Evolutionary conservation across 64 coral and sea anemone species (phyloP).

Genomic region (Stylophora pistillata): DNA sequence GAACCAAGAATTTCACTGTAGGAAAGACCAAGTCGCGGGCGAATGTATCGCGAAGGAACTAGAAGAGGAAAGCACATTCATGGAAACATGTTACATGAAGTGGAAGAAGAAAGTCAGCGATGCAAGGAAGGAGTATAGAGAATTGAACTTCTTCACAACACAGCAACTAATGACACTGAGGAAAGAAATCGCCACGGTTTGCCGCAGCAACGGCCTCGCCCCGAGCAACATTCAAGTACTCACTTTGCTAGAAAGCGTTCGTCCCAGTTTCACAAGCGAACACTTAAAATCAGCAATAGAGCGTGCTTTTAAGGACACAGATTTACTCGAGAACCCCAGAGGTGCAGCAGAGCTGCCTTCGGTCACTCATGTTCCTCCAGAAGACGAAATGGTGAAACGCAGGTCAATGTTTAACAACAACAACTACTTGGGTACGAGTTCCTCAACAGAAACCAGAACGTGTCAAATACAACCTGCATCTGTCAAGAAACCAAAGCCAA

Average conservation of each 20-base stretch:
- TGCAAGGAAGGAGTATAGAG: constrained; percentile 26
- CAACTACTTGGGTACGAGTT: not conserved
- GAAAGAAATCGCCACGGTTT: constrained; percentile 39
- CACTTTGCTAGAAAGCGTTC: constrained; percentile 58
- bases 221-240: constrained; percentile 40
- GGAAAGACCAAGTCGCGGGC: not conserved
- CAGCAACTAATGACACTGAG: constrained; percentile 68
- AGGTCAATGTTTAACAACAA: not conserved
- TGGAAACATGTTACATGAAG: constrained; percentile 42
- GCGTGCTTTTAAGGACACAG: constrained; percentile 25
- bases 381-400: not conserved
- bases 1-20: constrained; percentile 59
- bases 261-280: not conserved
- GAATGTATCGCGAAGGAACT: constrained; percentile 33
- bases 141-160: constrained; percentile 68
- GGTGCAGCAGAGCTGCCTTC: not conserved
- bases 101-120: constrained; percentile 33
- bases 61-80: not conserved
- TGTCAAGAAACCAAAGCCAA: not conserved
- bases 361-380: not conserved
- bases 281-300: constrained; percentile 7
- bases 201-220: not conserved
- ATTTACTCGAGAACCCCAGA: not conserved
- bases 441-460: not conserved
- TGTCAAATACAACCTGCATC: not conserved